phyloP scores from a whole-genome alignment of 1,140 invertebrate species.

The Aphelenchoides fujianensis region DNA sequence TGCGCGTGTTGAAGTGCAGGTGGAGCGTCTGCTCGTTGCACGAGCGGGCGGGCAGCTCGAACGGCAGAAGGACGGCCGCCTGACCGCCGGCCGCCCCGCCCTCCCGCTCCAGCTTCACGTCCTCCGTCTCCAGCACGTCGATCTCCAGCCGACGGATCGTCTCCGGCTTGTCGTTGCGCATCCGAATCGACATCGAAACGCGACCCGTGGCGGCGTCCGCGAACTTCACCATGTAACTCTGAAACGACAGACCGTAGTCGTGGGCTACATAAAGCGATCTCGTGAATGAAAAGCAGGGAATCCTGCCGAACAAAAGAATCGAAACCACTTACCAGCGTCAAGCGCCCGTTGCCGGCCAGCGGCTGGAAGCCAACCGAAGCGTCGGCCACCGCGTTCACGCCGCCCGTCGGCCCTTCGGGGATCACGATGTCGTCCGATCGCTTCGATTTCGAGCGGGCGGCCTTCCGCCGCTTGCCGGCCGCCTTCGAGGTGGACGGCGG shows the following conservation, averaged over 20 bases:
- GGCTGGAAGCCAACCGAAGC: background rate
- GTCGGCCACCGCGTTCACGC: background rate
- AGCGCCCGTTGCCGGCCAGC: background rate
- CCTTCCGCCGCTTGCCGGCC: background rate
- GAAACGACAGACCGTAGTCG: background rate
- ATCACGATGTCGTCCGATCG: background rate
- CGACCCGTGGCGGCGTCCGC: slow-evolving; percentile 18
- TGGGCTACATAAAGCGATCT: background rate
- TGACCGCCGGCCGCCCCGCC: background rate
- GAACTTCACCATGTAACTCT: slow-evolving; percentile 25
- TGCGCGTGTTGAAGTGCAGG: slow-evolving; percentile 19
- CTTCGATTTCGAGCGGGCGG: background rate
- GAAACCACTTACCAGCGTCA: background rate
- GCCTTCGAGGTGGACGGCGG: no score
- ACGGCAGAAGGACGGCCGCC: slow-evolving; percentile 19
- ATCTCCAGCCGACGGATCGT: slow-evolving; percentile 20
- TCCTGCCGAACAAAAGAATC: no score
- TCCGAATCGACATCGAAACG: slow-evolving; percentile 14
- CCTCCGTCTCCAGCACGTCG: slow-evolving; percentile 22
- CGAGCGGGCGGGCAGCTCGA: slow-evolving; percentile 27
- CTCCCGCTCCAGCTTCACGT: slow-evolving; percentile 13
- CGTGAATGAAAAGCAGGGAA: no score
- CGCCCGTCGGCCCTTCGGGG: background rate
- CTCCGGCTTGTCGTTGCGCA: slow-evolving; percentile 17
- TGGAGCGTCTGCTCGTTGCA: slow-evolving; percentile 35